Evolutionary conservation across 2,888 invertebrate species (phyloP), one percentile per base, ranked within the genome.

Genomic region (Dromius quadrimaculatus): DNA sequence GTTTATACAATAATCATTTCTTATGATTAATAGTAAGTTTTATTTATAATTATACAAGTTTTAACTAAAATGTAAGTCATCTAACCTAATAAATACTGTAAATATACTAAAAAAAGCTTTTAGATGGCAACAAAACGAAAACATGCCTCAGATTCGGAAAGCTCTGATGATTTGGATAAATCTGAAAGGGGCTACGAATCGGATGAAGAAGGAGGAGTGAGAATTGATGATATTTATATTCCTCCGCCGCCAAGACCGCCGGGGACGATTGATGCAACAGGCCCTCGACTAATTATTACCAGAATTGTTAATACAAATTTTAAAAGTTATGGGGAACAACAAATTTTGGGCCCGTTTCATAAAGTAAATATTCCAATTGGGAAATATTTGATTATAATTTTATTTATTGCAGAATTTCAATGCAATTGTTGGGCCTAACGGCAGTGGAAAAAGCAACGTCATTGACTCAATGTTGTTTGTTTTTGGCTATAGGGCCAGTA

Each of bases 391-490:
- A 34, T 69, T 57, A 59, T 50, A 45, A 61, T 57, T 59, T 74
- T 74, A 70, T 74, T 71, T n/a, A n/a, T 85, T 84, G 34, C 83
- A 97, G 92, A 94, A 94, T 80, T 98, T 98, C 78, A 95, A 98
- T 3, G 90, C 97, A 0, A 97, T 99, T 66, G 92, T 99, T 74
- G 99, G 99, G 0, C 98, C 99, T 0, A 99, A 99, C 83, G 99
- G 99, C 19, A 98, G 97, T 81, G 99, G 99, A 0, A 99, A 99
- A 81, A 97, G 97, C 76, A 99, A 99, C 81, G 97, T 98, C 0
- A 99, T 99, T 76, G 99, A 99, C 83, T 95, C 99, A 0, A 94
- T 99, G 93, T 85, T 99, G 73, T 99, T 99, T 85, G 99, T 99
- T 0, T 99, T 99, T 85, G 99, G 99, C 0, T 98, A 95, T 81